A percentile compares a stretch with the other conserved stretches of the same genome.
Conservation (phyloP, 2,888 invertebrate species). For the Philopedon plagiatum region DNA sequence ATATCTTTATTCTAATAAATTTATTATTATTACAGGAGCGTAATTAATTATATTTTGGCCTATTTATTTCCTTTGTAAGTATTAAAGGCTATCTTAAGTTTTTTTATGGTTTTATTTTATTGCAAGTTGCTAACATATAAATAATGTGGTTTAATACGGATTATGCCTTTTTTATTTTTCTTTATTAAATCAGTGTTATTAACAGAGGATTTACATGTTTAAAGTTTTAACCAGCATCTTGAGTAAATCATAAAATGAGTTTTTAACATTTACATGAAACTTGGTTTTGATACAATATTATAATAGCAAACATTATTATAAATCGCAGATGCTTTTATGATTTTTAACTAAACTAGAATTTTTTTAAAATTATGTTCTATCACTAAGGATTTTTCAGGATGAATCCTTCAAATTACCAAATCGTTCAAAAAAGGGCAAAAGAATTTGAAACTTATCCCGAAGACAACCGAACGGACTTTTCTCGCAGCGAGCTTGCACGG, state of each 20-base stretch:
- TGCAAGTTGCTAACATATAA: conserved; percentile 14
- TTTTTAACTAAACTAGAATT: not conserved
- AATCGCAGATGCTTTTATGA: no score
- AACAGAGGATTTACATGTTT: not conserved
- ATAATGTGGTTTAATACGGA: not conserved
- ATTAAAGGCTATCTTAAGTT: not conserved
- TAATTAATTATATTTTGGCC: conserved; percentile 52
- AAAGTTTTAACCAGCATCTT: conserved; percentile 5
- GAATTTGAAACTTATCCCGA: conserved; percentile 80
- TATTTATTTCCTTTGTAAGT: conserved; percentile 52
- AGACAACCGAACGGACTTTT: conserved; percentile 77
- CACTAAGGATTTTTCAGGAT: conserved; percentile 55
- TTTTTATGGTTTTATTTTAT: conserved; percentile 25
- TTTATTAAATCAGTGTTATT: not conserved
- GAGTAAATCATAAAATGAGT: not conserved
- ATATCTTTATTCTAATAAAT: not conserved
- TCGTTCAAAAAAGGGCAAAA: conserved; percentile 81
- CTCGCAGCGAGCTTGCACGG: conserved; percentile 76
- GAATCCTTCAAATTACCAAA: conserved; percentile 71
- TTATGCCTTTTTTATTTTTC: conserved; percentile 4
- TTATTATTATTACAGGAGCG: conserved; percentile 48
- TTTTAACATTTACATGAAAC: not conserved
- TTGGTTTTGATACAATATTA: not conserved
- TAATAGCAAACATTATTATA: not conserved
- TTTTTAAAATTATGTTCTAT: no score